Conservation (phyloP, 2,113 vertebrate species). For the Opisthocomus hoazin region DNA sequence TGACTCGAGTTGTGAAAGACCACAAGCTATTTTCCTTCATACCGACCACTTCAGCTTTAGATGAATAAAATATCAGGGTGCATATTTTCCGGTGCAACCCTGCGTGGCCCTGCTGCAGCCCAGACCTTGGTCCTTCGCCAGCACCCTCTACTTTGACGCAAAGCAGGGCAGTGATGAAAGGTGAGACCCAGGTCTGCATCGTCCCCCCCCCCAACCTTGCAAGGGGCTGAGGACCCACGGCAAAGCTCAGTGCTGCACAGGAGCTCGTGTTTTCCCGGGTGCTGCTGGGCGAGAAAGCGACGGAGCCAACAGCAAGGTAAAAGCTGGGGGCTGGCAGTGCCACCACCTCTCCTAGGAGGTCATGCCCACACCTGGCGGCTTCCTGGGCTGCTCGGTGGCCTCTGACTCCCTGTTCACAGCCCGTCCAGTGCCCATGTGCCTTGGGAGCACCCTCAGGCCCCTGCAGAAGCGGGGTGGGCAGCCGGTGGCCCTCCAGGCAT, state of each 20-base stretch:
- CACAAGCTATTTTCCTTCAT: constrained; percentile 57
- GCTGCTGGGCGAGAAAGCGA: accelerated
- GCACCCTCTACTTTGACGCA: background rate
- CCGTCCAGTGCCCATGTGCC: accelerated
- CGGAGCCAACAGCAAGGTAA: background rate
- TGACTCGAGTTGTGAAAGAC: constrained; percentile 52
- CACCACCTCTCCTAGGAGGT: no score
- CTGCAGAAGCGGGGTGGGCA: background rate
- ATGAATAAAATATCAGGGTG: constrained; percentile 28
- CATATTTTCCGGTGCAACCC: constrained; percentile 55
- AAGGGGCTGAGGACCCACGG: background rate
- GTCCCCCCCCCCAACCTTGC: background rate
- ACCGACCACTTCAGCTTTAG: constrained; percentile 13
- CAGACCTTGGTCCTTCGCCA: background rate
- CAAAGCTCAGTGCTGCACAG: background rate
- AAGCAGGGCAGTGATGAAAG: background rate
- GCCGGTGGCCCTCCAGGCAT: background rate
- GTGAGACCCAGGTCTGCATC: background rate
- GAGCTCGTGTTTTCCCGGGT: accelerated
- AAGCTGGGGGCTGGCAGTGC: background rate
- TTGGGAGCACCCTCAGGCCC: background rate
- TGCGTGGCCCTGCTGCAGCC: background rate
- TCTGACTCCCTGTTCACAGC: background rate
- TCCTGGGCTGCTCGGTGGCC: background rate
- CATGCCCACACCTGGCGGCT: background rate